Conservation (phyloP, 2,797 vertebrate genomes). For the Mycteria americana region DNA sequence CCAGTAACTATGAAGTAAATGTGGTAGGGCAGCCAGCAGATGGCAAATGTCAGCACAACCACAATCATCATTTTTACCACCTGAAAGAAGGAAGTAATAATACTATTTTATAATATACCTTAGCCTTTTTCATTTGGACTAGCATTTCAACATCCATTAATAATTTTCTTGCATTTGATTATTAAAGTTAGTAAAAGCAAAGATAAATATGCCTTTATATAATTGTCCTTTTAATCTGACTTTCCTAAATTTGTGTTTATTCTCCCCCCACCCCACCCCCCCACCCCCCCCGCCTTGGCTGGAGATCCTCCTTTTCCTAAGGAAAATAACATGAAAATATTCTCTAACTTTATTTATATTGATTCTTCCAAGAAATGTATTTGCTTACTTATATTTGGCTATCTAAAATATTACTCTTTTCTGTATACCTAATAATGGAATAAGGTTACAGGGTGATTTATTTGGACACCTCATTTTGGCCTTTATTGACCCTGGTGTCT, state of each 20-base stretch:
- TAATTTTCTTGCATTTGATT: neutral
- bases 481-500: neutral
- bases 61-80: constrained; percentile 99
- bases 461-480: neutral
- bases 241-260: neutral
- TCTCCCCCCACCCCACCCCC: too few species aligned
- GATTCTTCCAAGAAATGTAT: neutral
- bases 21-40: constrained; percentile 97
- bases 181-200: neutral
- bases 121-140: neutral
- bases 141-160: neutral
- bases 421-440: neutral
- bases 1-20: constrained; percentile 91
- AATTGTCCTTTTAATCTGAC: neutral
- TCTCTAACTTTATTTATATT: neutral
- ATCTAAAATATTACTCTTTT: neutral
- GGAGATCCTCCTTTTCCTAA: neutral
- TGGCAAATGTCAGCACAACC: constrained; percentile 92
- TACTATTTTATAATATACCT: neutral
- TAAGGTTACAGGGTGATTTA: neutral
- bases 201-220: neutral
- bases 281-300: neutral
- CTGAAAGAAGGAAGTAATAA: constrained; percentile 71
- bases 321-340: neutral
- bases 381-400: neutral